Evolutionary conservation across 2,888 invertebrate genomes (phyloP).

Genomic region (Furcula furcula): DNA sequence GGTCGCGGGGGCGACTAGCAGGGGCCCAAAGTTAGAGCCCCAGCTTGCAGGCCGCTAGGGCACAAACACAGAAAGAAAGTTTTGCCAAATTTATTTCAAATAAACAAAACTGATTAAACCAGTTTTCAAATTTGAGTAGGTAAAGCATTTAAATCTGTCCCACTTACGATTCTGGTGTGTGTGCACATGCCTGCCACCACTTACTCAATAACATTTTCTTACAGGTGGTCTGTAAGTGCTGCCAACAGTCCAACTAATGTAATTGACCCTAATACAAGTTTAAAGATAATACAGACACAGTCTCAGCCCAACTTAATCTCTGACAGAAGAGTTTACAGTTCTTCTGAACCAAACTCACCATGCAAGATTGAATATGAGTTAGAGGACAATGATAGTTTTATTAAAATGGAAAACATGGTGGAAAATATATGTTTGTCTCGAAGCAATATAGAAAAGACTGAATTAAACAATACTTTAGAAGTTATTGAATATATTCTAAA

Average conservation of each 20-base stretch:
- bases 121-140: too few species aligned
- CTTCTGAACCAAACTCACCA: constrained; percentile 17
- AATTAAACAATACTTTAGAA: constrained; percentile 55
- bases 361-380: constrained; percentile 30
- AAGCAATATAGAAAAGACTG: constrained; percentile 20
- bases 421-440: constrained; percentile 37
- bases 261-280: constrained; percentile 34
- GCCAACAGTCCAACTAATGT: constrained; percentile 19
- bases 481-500: constrained; percentile 54
- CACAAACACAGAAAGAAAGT: too few species aligned
- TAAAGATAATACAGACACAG: constrained; percentile 56
- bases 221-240: constrained; percentile 17
- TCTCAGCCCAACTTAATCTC: constrained; percentile 53
- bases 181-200: too few species aligned
- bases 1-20: too few species aligned
- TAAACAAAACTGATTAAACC: too few species aligned
- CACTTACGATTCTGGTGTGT: too few species aligned
- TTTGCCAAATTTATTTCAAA: too few species aligned
- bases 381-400: constrained; percentile 48
- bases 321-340: constrained; percentile 6
- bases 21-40: too few species aligned
- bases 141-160: too few species aligned
- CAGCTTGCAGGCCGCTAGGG: too few species aligned
- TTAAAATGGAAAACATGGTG: constrained; percentile 53
- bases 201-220: constrained; percentile 1